Percentiles rank a stretch among this genome's conserved stretches.
These are phyloP conservation scores for Amblyjoppa fuscipennis DNA, from an alignment of 2,888 invertebrate species.

Conservation along the genomic window DNA sequence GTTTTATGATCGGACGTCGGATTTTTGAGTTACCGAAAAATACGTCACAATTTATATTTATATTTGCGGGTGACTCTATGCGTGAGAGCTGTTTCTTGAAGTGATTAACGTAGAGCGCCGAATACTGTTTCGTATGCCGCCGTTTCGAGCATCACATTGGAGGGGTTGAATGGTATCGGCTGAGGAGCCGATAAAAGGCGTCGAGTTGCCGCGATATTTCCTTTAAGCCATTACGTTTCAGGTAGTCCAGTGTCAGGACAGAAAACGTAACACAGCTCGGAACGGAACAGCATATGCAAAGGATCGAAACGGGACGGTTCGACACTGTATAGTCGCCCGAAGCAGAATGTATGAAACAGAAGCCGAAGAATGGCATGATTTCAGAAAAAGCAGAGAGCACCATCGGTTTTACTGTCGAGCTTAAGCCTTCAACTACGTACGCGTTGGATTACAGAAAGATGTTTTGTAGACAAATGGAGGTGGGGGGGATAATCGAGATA, in stretches of 20 bases:
- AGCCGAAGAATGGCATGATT: slow-evolving; percentile 6
- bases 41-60: too few relatives aligned
- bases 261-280: slow-evolving; percentile 13
- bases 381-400: slow-evolving; percentile 1
- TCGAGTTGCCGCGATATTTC: slow-evolving; percentile 49
- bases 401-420: slow-evolving; percentile 19
- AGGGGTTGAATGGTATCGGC: slow-evolving; percentile 45
- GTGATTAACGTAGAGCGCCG: slow-evolving; percentile 12
- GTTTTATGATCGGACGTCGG: too few relatives aligned
- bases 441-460: neutral
- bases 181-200: slow-evolving; percentile 10
- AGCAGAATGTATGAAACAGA: neutral
- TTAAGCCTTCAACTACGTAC: neutral
- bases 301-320: slow-evolving; percentile 63
- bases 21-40: too few relatives aligned
- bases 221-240: slow-evolving; percentile 55
- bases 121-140: neutral
- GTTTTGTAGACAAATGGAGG: neutral
- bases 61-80: too few relatives aligned
- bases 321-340: slow-evolving; percentile 40
- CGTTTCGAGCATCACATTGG: slow-evolving; percentile 38
- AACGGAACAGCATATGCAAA: slow-evolving; percentile 46
- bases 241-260: slow-evolving; percentile 18
- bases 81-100: neutral
- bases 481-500: neutral